Percentiles rank a stretch among this genome's conserved stretches.
phyloP scores from a whole-genome alignment of 2,888 invertebrate species.

The Hermaeophaga mercurialis region DNA sequence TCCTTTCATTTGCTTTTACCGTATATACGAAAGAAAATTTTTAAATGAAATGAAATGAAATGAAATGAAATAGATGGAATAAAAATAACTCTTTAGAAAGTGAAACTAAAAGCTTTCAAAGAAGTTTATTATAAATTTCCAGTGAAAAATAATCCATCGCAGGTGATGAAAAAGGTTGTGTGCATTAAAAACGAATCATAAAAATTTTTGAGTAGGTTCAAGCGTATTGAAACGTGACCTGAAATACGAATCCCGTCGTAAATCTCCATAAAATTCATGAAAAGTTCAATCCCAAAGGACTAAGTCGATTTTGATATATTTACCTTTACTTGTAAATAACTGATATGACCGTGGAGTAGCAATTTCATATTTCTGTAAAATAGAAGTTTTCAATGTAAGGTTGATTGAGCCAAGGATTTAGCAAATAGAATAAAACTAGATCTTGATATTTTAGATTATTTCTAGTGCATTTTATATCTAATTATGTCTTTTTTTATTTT shows the following conservation, averaged over 20 bases:
- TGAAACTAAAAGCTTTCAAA: too few species aligned
- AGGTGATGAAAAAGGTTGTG: slow-evolving; percentile 16
- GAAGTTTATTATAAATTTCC: too few species aligned
- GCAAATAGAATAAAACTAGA: neutral
- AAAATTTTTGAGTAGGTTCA: slow-evolving; percentile 20
- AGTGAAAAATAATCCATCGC: too few species aligned
- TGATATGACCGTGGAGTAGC: neutral
- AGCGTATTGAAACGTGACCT: slow-evolving; percentile 22
- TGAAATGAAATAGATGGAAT: too few species aligned
- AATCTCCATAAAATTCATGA: slow-evolving; percentile 21
- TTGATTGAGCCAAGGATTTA: neutral
- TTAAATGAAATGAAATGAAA: too few species aligned
- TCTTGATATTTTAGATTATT: neutral
- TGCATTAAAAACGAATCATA: slow-evolving; percentile 18
- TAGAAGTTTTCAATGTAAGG: neutral
- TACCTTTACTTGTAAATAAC: slow-evolving; percentile 12
- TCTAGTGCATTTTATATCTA: neutral
- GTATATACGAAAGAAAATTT: too few species aligned
- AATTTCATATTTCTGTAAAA: neutral
- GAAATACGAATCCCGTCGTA: slow-evolving; percentile 16
- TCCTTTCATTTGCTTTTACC: too few species aligned
- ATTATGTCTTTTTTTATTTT: too few species aligned
- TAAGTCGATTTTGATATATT: slow-evolving; percentile 22
- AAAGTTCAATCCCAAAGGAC: slow-evolving; percentile 17
- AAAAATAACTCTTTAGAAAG: too few species aligned